Evolutionary conservation across 2,113 vertebrate genomes (phyloP).

Genomic region (Nesogale talazaci): DNA sequence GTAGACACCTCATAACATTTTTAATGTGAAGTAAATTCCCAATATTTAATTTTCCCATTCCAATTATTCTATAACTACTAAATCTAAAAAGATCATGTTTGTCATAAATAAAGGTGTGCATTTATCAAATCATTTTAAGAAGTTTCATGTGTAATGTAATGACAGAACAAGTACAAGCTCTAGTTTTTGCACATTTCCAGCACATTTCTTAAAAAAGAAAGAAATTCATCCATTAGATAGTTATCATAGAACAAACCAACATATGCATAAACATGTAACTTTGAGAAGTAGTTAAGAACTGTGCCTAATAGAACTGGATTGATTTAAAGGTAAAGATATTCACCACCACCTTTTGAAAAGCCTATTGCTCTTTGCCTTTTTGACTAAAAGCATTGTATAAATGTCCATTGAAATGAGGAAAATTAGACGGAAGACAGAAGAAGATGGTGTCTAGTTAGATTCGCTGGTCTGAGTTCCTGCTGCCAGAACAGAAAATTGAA

Average conservation of each 20-base stretch:
- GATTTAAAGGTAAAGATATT: slow-evolving; percentile 52
- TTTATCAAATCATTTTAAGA: background rate
- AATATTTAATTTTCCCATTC: slow-evolving; percentile 39
- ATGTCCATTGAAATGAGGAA: slow-evolving; percentile 56
- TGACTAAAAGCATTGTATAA: slow-evolving; percentile 64
- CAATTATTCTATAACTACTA: background rate
- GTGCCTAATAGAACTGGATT: slow-evolving; percentile 38
- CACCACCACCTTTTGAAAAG: slow-evolving; percentile 58
- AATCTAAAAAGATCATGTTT: background rate
- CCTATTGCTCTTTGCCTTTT: slow-evolving; percentile 51
- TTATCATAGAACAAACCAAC: slow-evolving; percentile 55
- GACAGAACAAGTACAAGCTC: background rate
- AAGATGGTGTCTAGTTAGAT: too few relatives aligned
- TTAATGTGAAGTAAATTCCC: background rate
- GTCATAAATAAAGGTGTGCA: slow-evolving; percentile 12
- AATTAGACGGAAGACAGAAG: too few relatives aligned
- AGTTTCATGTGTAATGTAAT: slow-evolving; percentile 8
- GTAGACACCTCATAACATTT: too few relatives aligned
- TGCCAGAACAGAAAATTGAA: too few relatives aligned
- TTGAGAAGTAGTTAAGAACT: slow-evolving; percentile 41
- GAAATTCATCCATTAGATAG: slow-evolving; percentile 35
- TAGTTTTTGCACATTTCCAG: slow-evolving; percentile 52
- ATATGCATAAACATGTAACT: slow-evolving; percentile 17
- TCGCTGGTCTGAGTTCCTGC: too few relatives aligned
- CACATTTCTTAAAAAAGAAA: slow-evolving; percentile 25